phyloP scores from a whole-genome alignment of 2,113 vertebrate genomes.

The Oreocharis arfaki region DNA sequence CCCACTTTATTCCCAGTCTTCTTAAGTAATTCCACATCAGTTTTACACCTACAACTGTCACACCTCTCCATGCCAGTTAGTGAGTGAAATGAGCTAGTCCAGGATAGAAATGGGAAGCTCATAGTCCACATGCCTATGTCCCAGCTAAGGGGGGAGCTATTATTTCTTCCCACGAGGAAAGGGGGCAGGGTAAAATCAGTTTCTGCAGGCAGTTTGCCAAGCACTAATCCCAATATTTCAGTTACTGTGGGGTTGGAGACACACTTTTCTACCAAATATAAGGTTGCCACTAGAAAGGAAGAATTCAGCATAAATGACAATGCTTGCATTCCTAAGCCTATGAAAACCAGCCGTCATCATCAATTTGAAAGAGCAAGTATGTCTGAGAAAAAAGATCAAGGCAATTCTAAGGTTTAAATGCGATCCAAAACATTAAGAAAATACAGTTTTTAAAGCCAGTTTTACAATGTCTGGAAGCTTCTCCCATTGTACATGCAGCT shows the following conservation, averaged over 20 bases:
- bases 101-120: background rate
- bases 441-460: background rate
- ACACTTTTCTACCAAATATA: background rate
- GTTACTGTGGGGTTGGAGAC: background rate
- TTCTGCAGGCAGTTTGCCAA: background rate
- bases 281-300: background rate
- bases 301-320: conserved; percentile 5
- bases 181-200: background rate
- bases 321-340: background rate
- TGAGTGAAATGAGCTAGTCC: background rate
- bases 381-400: conserved; percentile 2
- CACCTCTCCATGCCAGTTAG: background rate
- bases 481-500: background rate
- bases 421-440: conserved; percentile 6
- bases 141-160: background rate
- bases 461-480: background rate
- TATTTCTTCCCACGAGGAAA: background rate
- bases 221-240: background rate
- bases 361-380: background rate
- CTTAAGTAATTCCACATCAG: background rate
- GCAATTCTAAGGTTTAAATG: background rate
- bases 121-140: background rate
- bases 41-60: background rate
- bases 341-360: background rate
- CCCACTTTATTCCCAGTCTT: background rate